A percentile compares a stretch with the other conserved stretches of the same genome.
Evolutionary conservation across 2,888 invertebrate genomes (phyloP).

Genomic region (Tetragonisca angustula): DNA sequence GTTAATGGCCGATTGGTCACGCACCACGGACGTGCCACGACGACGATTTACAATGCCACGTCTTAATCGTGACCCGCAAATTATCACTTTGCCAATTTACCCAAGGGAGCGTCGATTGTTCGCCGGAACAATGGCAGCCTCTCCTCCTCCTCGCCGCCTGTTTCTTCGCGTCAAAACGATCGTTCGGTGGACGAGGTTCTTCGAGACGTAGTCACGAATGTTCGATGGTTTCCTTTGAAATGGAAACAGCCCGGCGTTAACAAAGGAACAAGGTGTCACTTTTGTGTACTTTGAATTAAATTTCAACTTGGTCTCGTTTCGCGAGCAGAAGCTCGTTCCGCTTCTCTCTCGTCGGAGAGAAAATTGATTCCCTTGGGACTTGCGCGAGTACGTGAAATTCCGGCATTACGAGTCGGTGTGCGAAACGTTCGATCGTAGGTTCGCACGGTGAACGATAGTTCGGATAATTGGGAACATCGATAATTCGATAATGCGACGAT

Average conservation of each 20-base stretch:
- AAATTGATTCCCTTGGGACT: no score
- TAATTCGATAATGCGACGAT: constrained; percentile 16
- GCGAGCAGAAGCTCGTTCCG: no score
- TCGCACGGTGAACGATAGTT: constrained; percentile 12
- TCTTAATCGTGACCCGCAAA: constrained; percentile 78
- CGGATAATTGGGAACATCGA: background rate
- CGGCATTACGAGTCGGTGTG: no score
- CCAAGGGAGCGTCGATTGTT: constrained; percentile 45
- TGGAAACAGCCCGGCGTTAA: background rate
- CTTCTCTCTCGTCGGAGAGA: background rate
- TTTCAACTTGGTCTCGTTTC: background rate
- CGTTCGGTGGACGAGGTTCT: constrained; percentile 2
- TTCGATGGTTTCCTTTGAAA: background rate
- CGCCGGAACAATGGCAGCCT: constrained; percentile 56
- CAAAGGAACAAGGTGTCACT: background rate
- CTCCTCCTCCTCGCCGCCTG: constrained; percentile 32
- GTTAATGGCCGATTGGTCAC: constrained; percentile 79
- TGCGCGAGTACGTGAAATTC: background rate
- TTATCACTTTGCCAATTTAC: constrained; percentile 72
- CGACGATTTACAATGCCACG: constrained; percentile 74
- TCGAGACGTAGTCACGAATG: constrained; percentile 3
- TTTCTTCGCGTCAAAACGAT: constrained; percentile 22
- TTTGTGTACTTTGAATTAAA: background rate
- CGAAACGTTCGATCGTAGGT: background rate
- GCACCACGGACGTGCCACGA: constrained; percentile 71